Evolutionary conservation across 2,888 invertebrate species (phyloP), one percentile per base, ranked within the genome.

Genomic region (Cheilosia soror): DNA sequence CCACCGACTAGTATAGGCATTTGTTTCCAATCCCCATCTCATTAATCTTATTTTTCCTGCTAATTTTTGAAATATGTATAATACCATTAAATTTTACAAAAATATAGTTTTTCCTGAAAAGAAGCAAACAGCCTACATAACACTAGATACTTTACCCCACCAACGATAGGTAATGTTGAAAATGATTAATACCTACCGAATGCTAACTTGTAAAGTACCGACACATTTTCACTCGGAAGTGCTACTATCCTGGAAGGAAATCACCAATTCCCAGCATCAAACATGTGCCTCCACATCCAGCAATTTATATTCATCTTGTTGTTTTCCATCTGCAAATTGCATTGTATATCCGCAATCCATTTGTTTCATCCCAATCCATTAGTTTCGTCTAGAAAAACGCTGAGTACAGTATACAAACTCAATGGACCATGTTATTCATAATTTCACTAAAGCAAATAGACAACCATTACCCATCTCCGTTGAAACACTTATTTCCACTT

Each of bases 341-440:
- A 69, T 69, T 60, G 66, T 58, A 31, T 47, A 29, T 68, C 27
- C 57, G 42, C 69, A 71, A 81, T 81, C 76, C 47, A 47, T 47
- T 47, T 20, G 51, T 4, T 51, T 51, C 25, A 25, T 27, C 51
- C 55, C 69, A 76, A 81, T 81, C 76, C 47, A 47, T 47, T 47
- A 47, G 51, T 25, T 51, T 51, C 11, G 5, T 27, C 51, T 7
- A 4, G 20, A 37, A 37, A 62, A 65, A 27, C 9, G 13, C 58
- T 6, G 31, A 20, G 55, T 68, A 13, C 58, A 65, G 77, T 71
- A 69, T 47, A 37, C 73, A 79, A 80, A 76, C 71, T 60, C 84
- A 85, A 80, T 80, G 80, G 80, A 71, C 84, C 80, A 66, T 85
- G 80, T 66, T 80, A 80, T 85, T 80, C 75, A 85, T 76, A 85